Conservation (phyloP, 2,113 vertebrate genomes). For the Ia io region DNA sequence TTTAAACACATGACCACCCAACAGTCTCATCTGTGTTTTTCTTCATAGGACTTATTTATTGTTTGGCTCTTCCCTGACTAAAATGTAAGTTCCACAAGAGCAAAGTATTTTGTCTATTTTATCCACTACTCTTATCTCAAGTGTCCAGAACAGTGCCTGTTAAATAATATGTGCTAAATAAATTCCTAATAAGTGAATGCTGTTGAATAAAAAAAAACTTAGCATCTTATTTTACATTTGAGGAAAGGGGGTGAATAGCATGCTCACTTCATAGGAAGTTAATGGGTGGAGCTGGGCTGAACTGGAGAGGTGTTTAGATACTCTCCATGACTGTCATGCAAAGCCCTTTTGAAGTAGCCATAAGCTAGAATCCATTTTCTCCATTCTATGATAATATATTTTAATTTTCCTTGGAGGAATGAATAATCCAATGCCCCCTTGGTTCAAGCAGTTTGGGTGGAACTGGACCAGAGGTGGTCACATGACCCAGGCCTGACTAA, state of each 20-base stretch:
- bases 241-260: not conserved
- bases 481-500: not conserved
- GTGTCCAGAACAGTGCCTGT: not conserved
- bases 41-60: not conserved
- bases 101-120: not conserved
- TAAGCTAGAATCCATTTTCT: not conserved
- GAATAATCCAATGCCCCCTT: not conserved
- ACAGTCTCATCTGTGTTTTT: not conserved
- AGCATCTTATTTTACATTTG: not conserved
- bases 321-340: not conserved
- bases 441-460: not conserved
- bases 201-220: not conserved
- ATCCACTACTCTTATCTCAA: not conserved
- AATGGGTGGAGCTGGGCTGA: not conserved
- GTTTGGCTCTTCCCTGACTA: not conserved
- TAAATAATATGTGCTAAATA: not conserved
- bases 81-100: not conserved
- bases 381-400: not conserved
- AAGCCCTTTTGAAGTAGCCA: not conserved
- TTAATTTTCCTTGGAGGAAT: not conserved
- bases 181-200: not conserved
- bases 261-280: not conserved
- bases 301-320: not conserved
- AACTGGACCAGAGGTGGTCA: not conserved
- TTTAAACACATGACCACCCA: not conserved